Conservation (phyloP, 1,140 invertebrate genomes). For the Andrena cerasifolii region DNA sequence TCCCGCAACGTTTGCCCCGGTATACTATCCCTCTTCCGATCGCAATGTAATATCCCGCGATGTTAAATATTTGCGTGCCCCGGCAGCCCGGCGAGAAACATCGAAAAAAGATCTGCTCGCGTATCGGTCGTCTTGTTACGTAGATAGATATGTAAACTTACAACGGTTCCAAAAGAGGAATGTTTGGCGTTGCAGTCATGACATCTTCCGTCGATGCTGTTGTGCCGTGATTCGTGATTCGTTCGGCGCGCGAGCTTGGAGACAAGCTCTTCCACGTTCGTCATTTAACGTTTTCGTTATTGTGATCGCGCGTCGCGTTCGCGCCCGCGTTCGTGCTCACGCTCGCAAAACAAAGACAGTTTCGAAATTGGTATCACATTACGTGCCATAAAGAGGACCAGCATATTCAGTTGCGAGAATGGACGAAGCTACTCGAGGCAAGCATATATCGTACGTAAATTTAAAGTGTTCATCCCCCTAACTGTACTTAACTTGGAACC, state of each 20-base stretch:
- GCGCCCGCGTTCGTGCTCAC: not conserved
- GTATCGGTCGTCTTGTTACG: not conserved
- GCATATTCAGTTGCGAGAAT: slow-evolving; percentile 3
- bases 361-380: not conserved
- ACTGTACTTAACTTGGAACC: not conserved
- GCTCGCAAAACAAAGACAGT: not conserved
- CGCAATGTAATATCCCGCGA: no score
- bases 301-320: no score
- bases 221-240: not conserved
- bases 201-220: slow-evolving; percentile 19
- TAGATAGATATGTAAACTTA: not conserved
- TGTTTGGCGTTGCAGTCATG: slow-evolving; percentile 9
- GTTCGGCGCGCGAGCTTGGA: not conserved
- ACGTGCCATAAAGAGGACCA: not conserved
- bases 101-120: not conserved
- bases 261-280: not conserved
- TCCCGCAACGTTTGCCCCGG: no score
- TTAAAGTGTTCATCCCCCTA: not conserved
- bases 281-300: slow-evolving; percentile 3
- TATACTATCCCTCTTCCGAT: no score
- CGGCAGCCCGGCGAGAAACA: not conserved
- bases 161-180: not conserved
- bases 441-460: slow-evolving; percentile 14
- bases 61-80: no score
- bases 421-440: not conserved